Base-by-base conservation (phyloP, 2,888 invertebrate species). In the Callimorpha dominula region DNA sequence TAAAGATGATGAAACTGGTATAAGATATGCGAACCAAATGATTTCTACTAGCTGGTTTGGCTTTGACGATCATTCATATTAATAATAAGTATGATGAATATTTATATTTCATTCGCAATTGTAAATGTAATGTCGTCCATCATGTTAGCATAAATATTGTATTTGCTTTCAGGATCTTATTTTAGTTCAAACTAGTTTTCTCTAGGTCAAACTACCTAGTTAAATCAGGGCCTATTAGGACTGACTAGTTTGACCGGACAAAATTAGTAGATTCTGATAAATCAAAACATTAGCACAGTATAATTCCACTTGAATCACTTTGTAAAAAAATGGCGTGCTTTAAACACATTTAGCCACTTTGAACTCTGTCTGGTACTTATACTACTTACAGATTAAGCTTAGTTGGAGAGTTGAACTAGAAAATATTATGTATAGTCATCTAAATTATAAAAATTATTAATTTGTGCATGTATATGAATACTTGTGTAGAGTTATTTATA, bases 1-100 rank as follows among this genome's bases (percentile, higher is more conserved):
- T 94, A 94, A 94, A 88, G 76, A 85, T 94, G 91, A 91, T 89
- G 93, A 93, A 93, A 94, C 80, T 83, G 79, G 86, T 89, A 87
- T 87, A 90, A 89, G 89, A 88, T 87, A 91, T 90, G 89, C 87
- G 85, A 81, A 81, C 85, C 89, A 88, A 90, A 92, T 91, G 88
- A 90, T 87, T 88, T 87, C 88, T 50, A 73, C 60, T 52, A 54
- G 65, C 15, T 69, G 65, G n/a, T 57, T n/a, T 49, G 12, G n/a
- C 20, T 68, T 43, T 54, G 15, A 68, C 43, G 52, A 63, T 46
- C 43, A 60, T 72, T n/a, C 7, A 63, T 52, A 72, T 68, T 31
- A 64, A 65, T 60, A 70, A 49, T 49, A 50, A 46, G 9, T 17
- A 50, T 40, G 11, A 65, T 65, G 11, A 65, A 50, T 65, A 65